These are phyloP conservation scores for Aegithalos caudatus DNA, from an alignment of 2,113 vertebrate genomes.

Conservation along the genomic window DNA sequence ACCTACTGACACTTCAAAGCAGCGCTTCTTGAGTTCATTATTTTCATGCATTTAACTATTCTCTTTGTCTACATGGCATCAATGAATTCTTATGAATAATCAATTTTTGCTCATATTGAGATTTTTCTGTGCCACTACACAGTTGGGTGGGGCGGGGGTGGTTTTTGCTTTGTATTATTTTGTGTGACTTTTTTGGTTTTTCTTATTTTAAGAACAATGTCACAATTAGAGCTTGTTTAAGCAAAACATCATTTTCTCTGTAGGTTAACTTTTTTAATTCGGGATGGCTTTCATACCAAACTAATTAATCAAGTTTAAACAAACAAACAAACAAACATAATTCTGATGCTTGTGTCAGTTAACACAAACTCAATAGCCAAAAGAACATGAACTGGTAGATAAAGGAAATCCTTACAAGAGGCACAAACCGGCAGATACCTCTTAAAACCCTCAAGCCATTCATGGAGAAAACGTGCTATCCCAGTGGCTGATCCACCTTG, in stretches of 20 bases:
- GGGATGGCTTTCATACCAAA: background rate
- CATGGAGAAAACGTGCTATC: background rate
- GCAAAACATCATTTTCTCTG: background rate
- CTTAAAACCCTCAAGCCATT: background rate
- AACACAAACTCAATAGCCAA: background rate
- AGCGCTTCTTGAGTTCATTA: background rate
- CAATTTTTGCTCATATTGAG: background rate
- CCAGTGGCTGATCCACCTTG: background rate
- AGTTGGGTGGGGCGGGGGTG: accelerated
- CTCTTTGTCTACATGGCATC: background rate
- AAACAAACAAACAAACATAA: background rate
- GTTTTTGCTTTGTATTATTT: background rate
- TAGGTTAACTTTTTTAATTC: background rate
- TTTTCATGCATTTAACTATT: background rate
- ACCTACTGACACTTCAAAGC: background rate
- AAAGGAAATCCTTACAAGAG: background rate
- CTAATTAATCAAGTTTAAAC: background rate
- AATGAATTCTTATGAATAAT: background rate
- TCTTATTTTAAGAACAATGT: background rate
- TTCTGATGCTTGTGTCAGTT: background rate
- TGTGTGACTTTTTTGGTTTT: background rate
- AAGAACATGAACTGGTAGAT: background rate
- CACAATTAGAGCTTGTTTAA: background rate
- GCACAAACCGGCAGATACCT: background rate
- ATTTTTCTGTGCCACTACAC: background rate